Percentiles rank a stretch among this genome's conserved stretches.
Evolutionary conservation across 2,797 vertebrate species (phyloP).

Genomic region (Sebastes matsubarae): DNA sequence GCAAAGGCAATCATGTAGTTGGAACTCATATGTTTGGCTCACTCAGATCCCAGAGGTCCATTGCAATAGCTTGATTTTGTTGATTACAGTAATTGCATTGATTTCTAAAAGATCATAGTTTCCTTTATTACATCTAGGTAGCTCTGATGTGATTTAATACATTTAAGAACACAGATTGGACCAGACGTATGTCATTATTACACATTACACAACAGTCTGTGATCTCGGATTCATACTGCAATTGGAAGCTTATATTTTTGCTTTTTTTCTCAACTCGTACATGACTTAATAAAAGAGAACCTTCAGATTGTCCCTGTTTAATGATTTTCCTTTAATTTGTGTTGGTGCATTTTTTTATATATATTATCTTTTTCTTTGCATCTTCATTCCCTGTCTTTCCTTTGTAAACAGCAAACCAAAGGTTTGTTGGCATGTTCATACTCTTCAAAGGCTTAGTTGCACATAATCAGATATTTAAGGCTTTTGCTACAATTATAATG

Average conservation of each 20-base stretch:
- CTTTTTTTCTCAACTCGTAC: background rate
- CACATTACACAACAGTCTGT: conserved; percentile 27
- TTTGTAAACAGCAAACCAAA: background rate
- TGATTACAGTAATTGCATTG: conserved; percentile 73
- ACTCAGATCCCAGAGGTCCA: conserved; percentile 62
- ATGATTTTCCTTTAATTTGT: background rate
- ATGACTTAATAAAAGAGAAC: background rate
- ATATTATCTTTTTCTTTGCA: background rate
- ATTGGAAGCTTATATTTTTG: background rate
- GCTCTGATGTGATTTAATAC: conserved; percentile 46
- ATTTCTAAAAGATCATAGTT: conserved; percentile 62
- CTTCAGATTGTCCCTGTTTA: background rate
- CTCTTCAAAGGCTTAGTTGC: background rate
- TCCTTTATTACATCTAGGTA: conserved; percentile 55
- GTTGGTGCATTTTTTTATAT: background rate
- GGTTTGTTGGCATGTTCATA: background rate
- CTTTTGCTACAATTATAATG: background rate
- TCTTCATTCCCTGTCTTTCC: background rate
- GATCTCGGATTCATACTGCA: conserved; percentile 18
- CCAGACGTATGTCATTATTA: conserved; percentile 46
- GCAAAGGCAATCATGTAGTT: conserved; percentile 65
- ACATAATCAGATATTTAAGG: background rate
- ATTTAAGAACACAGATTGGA: conserved; percentile 47
- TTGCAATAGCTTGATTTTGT: conserved; percentile 56
- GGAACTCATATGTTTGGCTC: conserved; percentile 53